These are phyloP conservation scores for Chrysolina americana DNA, from an alignment of 2,888 invertebrate genomes.

Conservation along the genomic window DNA sequence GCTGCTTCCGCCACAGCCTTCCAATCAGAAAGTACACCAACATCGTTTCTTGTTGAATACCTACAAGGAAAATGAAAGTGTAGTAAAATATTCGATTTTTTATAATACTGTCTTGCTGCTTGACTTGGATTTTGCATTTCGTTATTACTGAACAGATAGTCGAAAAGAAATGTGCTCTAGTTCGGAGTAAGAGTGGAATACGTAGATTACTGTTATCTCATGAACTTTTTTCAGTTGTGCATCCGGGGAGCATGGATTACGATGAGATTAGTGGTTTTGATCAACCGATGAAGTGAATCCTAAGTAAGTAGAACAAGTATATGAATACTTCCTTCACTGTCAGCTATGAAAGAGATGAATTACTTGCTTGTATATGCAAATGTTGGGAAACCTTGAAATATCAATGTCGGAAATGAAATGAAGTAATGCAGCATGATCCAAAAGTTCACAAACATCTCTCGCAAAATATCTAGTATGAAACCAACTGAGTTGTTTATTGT, in stretches of 20 bases:
- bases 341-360: no score
- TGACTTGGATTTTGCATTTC: not conserved
- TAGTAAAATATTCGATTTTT: not conserved
- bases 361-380: no score
- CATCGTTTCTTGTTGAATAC: not conserved
- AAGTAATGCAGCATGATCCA: no score
- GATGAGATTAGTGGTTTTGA: not conserved
- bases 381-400: no score
- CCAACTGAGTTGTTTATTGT: no score
- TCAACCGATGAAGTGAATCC: no score
- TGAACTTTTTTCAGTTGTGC: not conserved
- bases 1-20: not conserved
- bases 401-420: no score
- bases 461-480: no score
- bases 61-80: not conserved
- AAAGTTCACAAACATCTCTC: no score
- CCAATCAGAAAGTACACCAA: not conserved
- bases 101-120: not conserved
- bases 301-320: no score
- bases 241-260: not conserved
- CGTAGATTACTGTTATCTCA: not conserved
- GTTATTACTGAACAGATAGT: not conserved
- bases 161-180: not conserved
- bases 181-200: not conserved
- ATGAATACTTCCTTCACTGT: no score